These are phyloP conservation scores for Euwallacea similis DNA, from an alignment of 1,140 invertebrate species.

Conservation along the genomic window DNA sequence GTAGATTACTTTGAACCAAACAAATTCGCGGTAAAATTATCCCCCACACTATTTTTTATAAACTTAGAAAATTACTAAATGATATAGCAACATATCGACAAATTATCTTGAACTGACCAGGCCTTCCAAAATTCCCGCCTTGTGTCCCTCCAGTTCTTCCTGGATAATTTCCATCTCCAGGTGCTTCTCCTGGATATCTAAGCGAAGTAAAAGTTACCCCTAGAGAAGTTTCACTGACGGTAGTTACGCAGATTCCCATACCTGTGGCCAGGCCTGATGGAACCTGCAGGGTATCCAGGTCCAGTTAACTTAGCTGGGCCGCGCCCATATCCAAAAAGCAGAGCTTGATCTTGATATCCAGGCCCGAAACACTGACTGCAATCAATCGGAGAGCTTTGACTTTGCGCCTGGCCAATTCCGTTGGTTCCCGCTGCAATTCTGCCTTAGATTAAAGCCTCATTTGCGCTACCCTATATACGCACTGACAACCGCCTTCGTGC, in stretches of 20 bases:
- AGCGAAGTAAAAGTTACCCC: not conserved
- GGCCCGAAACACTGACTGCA: slow-evolving; percentile 47
- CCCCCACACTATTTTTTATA: no score
- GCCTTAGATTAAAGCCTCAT: not conserved
- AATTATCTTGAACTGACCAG: no score
- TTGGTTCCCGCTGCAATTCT: slow-evolving; percentile 52
- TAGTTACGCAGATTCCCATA: not conserved
- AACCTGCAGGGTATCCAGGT: slow-evolving; percentile 4
- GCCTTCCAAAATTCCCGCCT: no score
- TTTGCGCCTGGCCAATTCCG: slow-evolving; percentile 82
- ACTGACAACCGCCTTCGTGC: slow-evolving; percentile 76
- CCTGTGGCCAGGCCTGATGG: slow-evolving; percentile 3
- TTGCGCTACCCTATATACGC: slow-evolving; percentile 54
- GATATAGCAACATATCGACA: no score
- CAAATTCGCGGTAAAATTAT: no score
- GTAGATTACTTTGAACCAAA: no score
- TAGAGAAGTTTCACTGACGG: no score
- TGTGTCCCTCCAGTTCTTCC: no score
- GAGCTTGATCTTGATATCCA: slow-evolving; percentile 31
- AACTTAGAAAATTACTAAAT: no score
- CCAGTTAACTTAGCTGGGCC: slow-evolving; percentile 12
- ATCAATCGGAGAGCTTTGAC: slow-evolving; percentile 57
- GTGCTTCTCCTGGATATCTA: not conserved
- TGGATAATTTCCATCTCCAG: not conserved
- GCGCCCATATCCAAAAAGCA: slow-evolving; percentile 16